Evolutionary conservation across 2,888 invertebrate species (phyloP).

Genomic region (Argynnis bischoffii): DNA sequence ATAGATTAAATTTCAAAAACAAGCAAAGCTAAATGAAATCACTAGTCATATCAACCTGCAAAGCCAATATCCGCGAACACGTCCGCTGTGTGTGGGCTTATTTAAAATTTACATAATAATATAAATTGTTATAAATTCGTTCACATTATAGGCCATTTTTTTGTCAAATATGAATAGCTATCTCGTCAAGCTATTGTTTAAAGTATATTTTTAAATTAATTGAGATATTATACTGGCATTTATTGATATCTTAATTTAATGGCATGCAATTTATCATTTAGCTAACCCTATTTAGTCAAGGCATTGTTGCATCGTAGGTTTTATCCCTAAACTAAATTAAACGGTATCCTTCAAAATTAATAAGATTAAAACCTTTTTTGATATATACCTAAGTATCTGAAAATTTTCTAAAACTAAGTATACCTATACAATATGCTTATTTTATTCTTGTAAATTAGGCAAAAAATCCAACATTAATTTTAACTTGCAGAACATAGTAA

Average conservation of each 20-base stretch:
- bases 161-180: constrained; percentile 43
- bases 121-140: constrained; percentile 41
- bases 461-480: too few species aligned
- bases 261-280: constrained; percentile 33
- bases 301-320: neutral
- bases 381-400: too few species aligned
- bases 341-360: too few species aligned
- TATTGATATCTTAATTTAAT: constrained; percentile 29
- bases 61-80: constrained; percentile 31
- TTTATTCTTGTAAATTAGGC: too few species aligned
- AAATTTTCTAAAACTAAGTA: too few species aligned
- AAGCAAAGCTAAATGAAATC: neutral
- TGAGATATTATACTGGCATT: constrained; percentile 35
- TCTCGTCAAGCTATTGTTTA: constrained; percentile 35
- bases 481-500: too few species aligned
- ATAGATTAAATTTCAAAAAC: neutral
- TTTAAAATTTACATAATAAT: constrained; percentile 51
- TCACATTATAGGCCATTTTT: constrained; percentile 45
- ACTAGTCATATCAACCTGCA: constrained; percentile 13
- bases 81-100: constrained; percentile 48
- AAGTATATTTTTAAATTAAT: constrained; percentile 31
- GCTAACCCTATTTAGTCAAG: constrained; percentile 1
- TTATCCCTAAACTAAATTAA: too few species aligned
- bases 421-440: too few species aligned
- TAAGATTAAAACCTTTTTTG: too few species aligned